phyloP scores from a whole-genome alignment of 2,888 invertebrate species.

The Melieria omissa region DNA sequence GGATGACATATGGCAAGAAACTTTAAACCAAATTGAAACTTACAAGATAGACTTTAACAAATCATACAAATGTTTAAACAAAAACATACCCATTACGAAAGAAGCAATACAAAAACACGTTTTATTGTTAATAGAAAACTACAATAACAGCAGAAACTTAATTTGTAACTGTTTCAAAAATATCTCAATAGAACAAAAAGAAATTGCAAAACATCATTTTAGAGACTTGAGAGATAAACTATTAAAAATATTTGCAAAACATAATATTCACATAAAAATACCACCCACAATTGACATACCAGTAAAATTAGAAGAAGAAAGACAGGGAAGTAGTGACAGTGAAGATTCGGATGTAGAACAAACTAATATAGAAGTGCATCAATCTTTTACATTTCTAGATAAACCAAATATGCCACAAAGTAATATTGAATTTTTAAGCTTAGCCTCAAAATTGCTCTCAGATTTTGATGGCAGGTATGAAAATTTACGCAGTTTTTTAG shows the following conservation, averaged over 20 bases:
- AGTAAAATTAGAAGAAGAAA: slow-evolving; percentile 1
- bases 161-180: not conserved
- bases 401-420: not conserved
- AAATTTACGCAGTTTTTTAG: slow-evolving; percentile 11
- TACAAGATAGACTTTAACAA: slow-evolving; percentile 5
- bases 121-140: not conserved
- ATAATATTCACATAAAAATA: slow-evolving; percentile 1
- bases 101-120: slow-evolving; percentile 13
- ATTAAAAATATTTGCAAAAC: slow-evolving; percentile 2
- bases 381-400: too few relatives aligned
- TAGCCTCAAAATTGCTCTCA: not conserved
- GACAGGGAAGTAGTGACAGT: slow-evolving; percentile 3
- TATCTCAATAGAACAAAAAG: not conserved
- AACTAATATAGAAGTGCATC: not conserved
- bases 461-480: slow-evolving; percentile 11
- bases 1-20: slow-evolving; percentile 12
- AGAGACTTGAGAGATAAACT: slow-evolving; percentile 11
- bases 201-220: not conserved
- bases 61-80: slow-evolving; percentile 15
- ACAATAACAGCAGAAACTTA: slow-evolving; percentile 2
- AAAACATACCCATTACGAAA: slow-evolving; percentile 11
- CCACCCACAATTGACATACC: not conserved
- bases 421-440: not conserved
- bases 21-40: slow-evolving; percentile 17
- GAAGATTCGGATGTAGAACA: slow-evolving; percentile 2